These are phyloP conservation scores for Noturus placidus DNA, from an alignment of 2,113 vertebrate genomes.

Conservation along the genomic window DNA sequence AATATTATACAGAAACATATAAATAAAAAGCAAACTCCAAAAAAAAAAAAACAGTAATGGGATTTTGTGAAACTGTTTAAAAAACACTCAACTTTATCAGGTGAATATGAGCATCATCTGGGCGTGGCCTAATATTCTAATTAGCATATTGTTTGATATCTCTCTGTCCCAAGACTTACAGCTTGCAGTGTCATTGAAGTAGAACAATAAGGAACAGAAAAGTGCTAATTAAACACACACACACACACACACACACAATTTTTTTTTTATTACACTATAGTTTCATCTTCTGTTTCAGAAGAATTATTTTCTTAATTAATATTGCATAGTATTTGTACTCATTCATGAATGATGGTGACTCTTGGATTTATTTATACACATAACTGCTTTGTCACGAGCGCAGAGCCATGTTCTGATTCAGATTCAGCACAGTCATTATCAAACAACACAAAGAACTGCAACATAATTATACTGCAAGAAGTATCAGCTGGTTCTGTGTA, in stretches of 20 bases:
- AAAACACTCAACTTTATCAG: not conserved
- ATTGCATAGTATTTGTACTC: not conserved
- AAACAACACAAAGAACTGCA: not conserved
- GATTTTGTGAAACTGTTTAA: not conserved
- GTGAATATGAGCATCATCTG: not conserved
- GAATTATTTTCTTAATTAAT: not conserved
- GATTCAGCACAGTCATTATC: not conserved
- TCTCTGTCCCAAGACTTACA: not conserved
- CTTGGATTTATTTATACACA: not conserved
- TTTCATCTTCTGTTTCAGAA: not conserved
- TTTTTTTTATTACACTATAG: not conserved
- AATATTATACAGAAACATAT: not conserved
- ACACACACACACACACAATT: not conserved
- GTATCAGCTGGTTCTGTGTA: not conserved
- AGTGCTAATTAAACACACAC: not conserved
- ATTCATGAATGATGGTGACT: not conserved
- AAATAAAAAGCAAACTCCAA: not conserved
- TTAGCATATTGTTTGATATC: not conserved
- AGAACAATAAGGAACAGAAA: not conserved
- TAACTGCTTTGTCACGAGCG: not conserved
- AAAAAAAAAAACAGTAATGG: not conserved
- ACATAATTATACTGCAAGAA: not conserved
- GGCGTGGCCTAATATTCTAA: not conserved
- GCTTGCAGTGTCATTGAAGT: not conserved
- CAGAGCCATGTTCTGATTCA: not conserved